Conservation (phyloP, 1,140 invertebrate species). For the Neodiprion fabricii region DNA sequence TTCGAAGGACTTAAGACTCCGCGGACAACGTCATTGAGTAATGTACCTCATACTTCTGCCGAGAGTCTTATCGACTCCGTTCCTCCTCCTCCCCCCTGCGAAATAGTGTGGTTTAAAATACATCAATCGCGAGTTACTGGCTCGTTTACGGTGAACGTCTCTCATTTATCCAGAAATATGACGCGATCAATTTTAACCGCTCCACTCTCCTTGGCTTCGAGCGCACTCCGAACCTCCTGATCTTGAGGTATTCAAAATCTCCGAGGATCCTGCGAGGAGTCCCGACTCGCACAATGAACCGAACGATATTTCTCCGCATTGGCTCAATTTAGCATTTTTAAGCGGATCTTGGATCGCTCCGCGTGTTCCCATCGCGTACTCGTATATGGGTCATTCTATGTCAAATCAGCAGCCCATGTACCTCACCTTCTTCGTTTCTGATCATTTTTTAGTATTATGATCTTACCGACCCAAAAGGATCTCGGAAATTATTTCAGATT, state of each 20-base stretch:
- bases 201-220: background rate
- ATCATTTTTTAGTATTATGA: too few species aligned
- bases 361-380: background rate
- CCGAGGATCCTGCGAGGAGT: background rate
- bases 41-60: too few species aligned
- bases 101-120: background rate
- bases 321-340: slow-evolving; percentile 1
- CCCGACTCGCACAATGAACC: background rate
- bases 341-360: background rate
- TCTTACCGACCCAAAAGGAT: too few species aligned
- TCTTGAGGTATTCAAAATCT: background rate
- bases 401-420: too few species aligned
- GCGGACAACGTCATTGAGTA: too few species aligned
- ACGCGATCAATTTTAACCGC: background rate
- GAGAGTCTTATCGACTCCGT: too few species aligned
- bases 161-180: slow-evolving; percentile 6
- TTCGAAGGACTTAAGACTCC: too few species aligned
- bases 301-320: background rate
- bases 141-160: background rate
- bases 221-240: background rate
- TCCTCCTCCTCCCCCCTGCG: background rate
- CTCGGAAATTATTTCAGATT: too few species aligned
- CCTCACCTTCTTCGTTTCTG: too few species aligned
- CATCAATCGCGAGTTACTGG: slow-evolving; percentile 2
- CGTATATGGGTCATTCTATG: background rate